Evolutionary conservation across 1,140 invertebrate genomes (phyloP).

Genomic region (Carposina sasakii): DNA sequence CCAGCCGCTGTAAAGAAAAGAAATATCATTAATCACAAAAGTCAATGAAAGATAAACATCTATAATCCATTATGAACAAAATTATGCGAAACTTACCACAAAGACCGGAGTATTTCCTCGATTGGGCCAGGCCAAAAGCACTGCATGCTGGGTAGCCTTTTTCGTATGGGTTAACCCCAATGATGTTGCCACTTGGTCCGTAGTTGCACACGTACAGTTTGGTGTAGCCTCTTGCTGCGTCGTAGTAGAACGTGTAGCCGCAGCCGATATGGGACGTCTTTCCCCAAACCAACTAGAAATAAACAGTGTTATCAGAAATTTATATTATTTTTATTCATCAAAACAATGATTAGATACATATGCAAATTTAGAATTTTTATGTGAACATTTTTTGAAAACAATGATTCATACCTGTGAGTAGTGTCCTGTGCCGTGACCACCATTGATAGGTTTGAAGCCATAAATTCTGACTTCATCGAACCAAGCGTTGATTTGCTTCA

Average conservation of each 20-base stretch:
- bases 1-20: slow-evolving; percentile 46
- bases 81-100: slow-evolving; percentile 77
- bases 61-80: no score
- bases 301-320: not conserved
- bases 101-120: slow-evolving; percentile 81
- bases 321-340: not conserved
- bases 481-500: slow-evolving; percentile 82
- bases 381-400: no score
- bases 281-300: slow-evolving; percentile 82
- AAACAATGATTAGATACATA: no score
- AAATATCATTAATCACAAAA: no score
- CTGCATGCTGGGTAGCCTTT: slow-evolving; percentile 82
- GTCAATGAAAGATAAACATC: no score
- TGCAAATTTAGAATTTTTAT: no score
- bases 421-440: slow-evolving; percentile 81
- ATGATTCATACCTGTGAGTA: slow-evolving; percentile 81
- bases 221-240: slow-evolving; percentile 79
- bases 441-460: slow-evolving; percentile 76
- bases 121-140: slow-evolving; percentile 78
- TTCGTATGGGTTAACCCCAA: slow-evolving; percentile 82
- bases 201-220: slow-evolving; percentile 92
- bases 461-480: slow-evolving; percentile 86
- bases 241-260: slow-evolving; percentile 86
- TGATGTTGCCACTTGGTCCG: slow-evolving; percentile 86
- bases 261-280: slow-evolving; percentile 86